phyloP scores from a whole-genome alignment of 2,113 vertebrate genomes.

The Colius striatus region DNA sequence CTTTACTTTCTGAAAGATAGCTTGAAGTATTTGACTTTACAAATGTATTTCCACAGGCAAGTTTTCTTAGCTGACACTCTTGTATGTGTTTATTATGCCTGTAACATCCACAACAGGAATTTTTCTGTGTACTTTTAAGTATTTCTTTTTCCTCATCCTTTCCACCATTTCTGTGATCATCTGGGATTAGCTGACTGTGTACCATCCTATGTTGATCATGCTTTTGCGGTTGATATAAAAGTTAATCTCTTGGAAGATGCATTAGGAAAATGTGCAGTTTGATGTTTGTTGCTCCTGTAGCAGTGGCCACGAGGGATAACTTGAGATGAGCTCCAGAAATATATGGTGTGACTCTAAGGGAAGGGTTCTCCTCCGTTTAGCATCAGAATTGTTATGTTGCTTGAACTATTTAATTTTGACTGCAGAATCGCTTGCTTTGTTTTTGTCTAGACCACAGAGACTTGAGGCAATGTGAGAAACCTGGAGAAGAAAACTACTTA shows the following conservation, averaged over 20 bases:
- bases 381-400: not conserved
- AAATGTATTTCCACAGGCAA: not conserved
- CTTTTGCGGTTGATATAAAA: not conserved
- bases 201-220: fast-evolving
- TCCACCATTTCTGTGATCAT: not conserved
- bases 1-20: not conserved
- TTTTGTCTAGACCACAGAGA: not conserved
- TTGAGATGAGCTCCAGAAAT: not conserved
- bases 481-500: not conserved
- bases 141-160: not conserved
- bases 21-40: not conserved
- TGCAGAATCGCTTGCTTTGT: not conserved
- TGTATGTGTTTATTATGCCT: not conserved
- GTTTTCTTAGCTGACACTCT: not conserved
- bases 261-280: not conserved
- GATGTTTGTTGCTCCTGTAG: fast-evolving
- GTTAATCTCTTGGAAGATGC: not conserved
- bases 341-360: not conserved
- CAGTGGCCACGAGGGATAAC: not conserved
- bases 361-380: not conserved
- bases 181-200: not conserved
- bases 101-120: not conserved
- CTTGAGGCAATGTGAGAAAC: not conserved
- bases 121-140: not conserved
- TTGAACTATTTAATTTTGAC: not conserved